A percentile compares a stretch with the other conserved stretches of the same genome.
Conservation (phyloP, 2,888 invertebrate species). For the Hypomecis atomaria region DNA sequence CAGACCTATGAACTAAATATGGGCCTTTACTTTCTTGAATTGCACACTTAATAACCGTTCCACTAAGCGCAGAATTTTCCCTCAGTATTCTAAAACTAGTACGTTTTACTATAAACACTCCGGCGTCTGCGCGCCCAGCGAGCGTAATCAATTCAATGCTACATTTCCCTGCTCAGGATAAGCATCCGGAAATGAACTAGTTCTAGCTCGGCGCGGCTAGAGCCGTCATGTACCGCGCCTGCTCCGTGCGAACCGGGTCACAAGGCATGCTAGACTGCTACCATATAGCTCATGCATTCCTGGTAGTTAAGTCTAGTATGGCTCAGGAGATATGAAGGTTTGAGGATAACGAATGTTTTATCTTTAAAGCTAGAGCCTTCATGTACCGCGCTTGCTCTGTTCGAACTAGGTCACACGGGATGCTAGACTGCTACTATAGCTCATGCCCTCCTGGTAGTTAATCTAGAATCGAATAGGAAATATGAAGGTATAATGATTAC, state of each 20-base stretch:
- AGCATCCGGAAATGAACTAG: conserved; percentile 33
- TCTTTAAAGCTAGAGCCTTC: no score
- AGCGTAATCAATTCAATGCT: conserved; percentile 35
- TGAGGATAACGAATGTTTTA: no score
- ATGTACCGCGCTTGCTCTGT: no score
- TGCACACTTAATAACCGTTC: no score
- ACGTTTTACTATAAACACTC: background rate
- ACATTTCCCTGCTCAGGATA: conserved; percentile 11
- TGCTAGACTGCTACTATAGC: background rate
- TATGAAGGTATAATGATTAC: no score
- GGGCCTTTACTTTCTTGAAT: no score
- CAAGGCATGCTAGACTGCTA: conserved; percentile 46
- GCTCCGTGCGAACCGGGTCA: conserved; percentile 73
- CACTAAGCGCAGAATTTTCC: no score
- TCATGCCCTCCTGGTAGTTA: no score
- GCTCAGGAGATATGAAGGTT: no score
- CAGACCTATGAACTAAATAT: no score
- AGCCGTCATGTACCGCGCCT: conserved; percentile 51
- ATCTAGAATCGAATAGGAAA: no score
- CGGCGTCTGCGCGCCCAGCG: conserved; percentile 24
- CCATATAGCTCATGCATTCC: conserved; percentile 47
- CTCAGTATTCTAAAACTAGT: background rate
- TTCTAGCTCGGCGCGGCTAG: conserved; percentile 44
- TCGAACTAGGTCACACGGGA: no score
- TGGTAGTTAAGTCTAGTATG: background rate